Base-by-base conservation (phyloP, 2,113 vertebrate species). In the Bagarius yarrelli region DNA sequence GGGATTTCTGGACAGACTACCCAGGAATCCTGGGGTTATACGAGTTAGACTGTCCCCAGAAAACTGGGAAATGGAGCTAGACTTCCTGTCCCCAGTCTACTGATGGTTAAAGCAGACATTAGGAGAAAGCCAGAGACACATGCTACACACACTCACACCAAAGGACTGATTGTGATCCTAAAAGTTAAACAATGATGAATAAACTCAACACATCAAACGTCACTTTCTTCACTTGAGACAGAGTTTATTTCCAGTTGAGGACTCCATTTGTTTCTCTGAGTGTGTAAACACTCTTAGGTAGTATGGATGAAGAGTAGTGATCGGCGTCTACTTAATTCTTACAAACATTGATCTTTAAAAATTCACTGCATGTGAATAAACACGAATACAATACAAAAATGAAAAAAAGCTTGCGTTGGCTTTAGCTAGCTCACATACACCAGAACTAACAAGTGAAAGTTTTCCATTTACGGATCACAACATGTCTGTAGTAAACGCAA, bases 331-430 rank as follows among this genome's bases (percentile, higher is more conserved):
- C 23, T 53, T 44, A 59, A 75, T 36, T 15, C 15, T 47, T 64
- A 55, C 53, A 56, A 30, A 57, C 74, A 52, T 60, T 67, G n/a
- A 6, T 8, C 59, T 25, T 52, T 2, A 23, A 82, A 85, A 80
- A 82, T 82, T 82, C 80, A 63, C 63, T 12, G 76, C 74, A 67
- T 76, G 60, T 50, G 47, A 56, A 55, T 11, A 47, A 47, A 23
- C 53, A 60, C 40, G 27, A 69, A 25, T 69, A 47, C 50, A 57
- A 52, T 52, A 52, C 63, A 6, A n/a, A 61, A 55, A 23, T 30
- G 25, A n/a, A 67, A n/a, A 27, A 34, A 18, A 13, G 0, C 27
- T 64, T 27, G 34, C 40, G 50, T 13, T 73, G 27, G 53, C 47
- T 67, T 59, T 27, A 27, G 15, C 53, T 13, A 6, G 47, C 56